Percentiles rank a stretch among this genome's conserved stretches.
Conservation (phyloP, 2,888 invertebrate species). For the Sicus ferrugineus region DNA sequence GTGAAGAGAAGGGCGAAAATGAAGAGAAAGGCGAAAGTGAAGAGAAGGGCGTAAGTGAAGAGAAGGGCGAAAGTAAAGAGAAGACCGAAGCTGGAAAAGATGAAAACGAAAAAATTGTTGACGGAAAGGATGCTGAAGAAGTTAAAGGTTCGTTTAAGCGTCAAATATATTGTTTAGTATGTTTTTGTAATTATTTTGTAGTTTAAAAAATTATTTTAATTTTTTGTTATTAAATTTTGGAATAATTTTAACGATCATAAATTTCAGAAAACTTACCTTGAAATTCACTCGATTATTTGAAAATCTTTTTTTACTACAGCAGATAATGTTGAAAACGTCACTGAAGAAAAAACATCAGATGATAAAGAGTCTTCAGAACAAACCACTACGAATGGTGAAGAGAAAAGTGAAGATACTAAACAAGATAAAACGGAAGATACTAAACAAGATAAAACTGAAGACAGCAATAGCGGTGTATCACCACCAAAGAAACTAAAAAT, state of each 20-base stretch:
- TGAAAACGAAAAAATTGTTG: no score
- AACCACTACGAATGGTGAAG: conserved; percentile 22
- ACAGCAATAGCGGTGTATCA: conserved; percentile 46
- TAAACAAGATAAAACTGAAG: conserved; percentile 44
- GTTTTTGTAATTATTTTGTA: no score
- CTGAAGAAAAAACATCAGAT: background rate
- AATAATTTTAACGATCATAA: no score
- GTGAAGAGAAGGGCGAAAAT: conserved; percentile 1
- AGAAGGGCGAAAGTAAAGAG: background rate
- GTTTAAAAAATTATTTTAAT: no score
- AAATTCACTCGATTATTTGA: no score
- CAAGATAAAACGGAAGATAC: conserved; percentile 37
- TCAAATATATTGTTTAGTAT: no score
- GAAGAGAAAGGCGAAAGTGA: conserved; percentile 18
- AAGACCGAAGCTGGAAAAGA: conserved; percentile 21
- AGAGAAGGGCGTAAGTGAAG: background rate
- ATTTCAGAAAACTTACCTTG: no score
- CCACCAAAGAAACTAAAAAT: conserved; percentile 51
- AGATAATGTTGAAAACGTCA: background rate
- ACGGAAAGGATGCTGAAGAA: conserved; percentile 22
- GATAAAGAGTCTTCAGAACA: conserved; percentile 7
- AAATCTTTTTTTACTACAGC: background rate
- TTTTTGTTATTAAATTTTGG: no score
- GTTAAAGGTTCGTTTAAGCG: background rate
- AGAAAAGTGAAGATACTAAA: conserved; percentile 38